Conservation (phyloP, 2,888 invertebrate species). For the Phortica magna region DNA sequence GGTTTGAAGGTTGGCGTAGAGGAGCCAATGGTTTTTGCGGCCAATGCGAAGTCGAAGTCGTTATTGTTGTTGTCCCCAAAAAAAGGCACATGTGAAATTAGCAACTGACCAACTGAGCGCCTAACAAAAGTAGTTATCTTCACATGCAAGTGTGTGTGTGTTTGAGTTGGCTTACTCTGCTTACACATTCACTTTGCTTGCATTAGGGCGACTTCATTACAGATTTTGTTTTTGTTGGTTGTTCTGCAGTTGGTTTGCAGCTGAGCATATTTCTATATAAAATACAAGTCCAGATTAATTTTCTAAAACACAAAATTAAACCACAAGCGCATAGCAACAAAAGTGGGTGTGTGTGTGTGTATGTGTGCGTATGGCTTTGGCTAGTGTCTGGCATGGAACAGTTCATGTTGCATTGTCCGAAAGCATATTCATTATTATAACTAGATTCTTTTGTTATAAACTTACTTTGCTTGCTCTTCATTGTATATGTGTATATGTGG, state of each 20-base stretch:
- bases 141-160: neutral
- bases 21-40: no score
- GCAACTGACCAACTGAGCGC: no score
- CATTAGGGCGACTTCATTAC: neutral
- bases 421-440: constrained; percentile 24
- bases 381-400: neutral
- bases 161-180: neutral
- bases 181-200: neutral
- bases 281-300: constrained; percentile 47
- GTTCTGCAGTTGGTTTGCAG: neutral
- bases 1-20: no score
- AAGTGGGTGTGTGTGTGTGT: no score
- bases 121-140: constrained; percentile 16
- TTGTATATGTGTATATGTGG: neutral
- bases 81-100: no score
- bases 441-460: neutral
- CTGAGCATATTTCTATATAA: constrained; percentile 48
- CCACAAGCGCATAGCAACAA: constrained; percentile 9
- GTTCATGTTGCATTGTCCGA: constrained; percentile 17
- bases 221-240: neutral
- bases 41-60: no score
- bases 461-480: neutral
- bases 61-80: no score
- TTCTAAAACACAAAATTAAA: constrained; percentile 38
- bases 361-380: no score